phyloP scores from a whole-genome alignment of 1,140 invertebrate genomes.

The Sitodiplosis mosellana region DNA sequence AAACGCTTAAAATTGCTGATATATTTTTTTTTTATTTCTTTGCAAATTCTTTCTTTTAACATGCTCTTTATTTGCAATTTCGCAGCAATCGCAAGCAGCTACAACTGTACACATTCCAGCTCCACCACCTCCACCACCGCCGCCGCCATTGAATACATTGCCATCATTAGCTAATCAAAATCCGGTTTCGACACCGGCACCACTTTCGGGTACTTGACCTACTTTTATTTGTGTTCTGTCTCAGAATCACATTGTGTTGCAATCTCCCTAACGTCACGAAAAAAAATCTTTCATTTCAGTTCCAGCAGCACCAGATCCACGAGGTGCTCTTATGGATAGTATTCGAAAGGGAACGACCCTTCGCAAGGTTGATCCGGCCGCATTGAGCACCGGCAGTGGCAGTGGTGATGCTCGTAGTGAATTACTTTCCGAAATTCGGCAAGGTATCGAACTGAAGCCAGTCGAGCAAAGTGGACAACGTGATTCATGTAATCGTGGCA shows the following conservation, averaged over 20 bases:
- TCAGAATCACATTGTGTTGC: slow-evolving; percentile 11
- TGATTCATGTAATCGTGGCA: slow-evolving; percentile 13
- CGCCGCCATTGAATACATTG: slow-evolving; percentile 19
- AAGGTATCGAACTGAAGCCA: slow-evolving; percentile 54
- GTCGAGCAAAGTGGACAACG: slow-evolving; percentile 19
- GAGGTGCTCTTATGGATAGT: slow-evolving; percentile 53
- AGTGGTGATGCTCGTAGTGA: slow-evolving; percentile 40
- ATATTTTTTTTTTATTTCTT: no score
- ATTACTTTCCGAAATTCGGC: slow-evolving; percentile 59
- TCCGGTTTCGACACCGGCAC: slow-evolving; percentile 16
- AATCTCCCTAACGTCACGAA: no score
- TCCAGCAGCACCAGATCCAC: slow-evolving; percentile 27
- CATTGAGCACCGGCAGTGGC: slow-evolving; percentile 14
- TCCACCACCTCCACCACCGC: slow-evolving; percentile 10
- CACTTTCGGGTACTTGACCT: slow-evolving; percentile 41
- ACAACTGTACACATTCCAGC: not conserved
- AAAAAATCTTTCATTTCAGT: slow-evolving; percentile 7
- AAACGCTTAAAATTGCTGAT: no score
- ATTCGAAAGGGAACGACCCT: slow-evolving; percentile 48
- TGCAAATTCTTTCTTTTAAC: slow-evolving; percentile 14
- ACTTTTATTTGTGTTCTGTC: no score
- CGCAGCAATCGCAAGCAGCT: no score
- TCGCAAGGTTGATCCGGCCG: slow-evolving; percentile 37
- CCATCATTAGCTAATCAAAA: slow-evolving; percentile 11
- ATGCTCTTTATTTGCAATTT: not conserved